These are phyloP conservation scores for Phalloptychus januarius DNA, from an alignment of 2,797 vertebrate genomes.

Conservation along the genomic window DNA sequence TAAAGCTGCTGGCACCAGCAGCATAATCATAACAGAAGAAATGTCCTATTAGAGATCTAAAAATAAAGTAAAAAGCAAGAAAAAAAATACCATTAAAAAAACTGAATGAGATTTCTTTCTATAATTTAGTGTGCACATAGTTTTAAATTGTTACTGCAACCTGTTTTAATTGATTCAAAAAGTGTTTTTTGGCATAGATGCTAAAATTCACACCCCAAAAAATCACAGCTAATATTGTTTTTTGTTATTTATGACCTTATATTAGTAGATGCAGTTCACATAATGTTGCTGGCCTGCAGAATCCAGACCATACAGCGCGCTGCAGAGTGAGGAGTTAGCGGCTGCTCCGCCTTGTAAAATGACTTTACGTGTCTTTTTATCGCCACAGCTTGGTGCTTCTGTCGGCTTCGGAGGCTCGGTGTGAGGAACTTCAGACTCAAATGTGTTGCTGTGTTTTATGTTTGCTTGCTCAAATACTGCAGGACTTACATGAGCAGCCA, in stretches of 20 bases:
- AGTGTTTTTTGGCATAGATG: not conserved
- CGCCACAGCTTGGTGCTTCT: conserved; percentile 2
- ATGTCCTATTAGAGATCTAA: not conserved
- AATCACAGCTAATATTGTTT: not conserved
- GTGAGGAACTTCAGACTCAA: not conserved
- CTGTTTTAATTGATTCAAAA: not conserved
- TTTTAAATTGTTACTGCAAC: not conserved
- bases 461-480: not conserved
- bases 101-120: not conserved
- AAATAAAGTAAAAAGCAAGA: too few relatives aligned
- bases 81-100: not conserved
- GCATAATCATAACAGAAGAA: not conserved
- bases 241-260: not conserved
- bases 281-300: not conserved
- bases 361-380: not conserved
- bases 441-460: not conserved
- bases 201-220: not conserved
- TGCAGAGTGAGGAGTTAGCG: too few relatives aligned
- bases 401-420: not conserved
- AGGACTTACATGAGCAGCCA: not conserved
- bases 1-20: not conserved
- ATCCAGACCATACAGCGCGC: not conserved
- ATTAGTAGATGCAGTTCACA: not conserved
- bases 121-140: not conserved
- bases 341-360: not conserved